Percentiles rank a stretch among this genome's conserved stretches.
These are phyloP conservation scores for Climacteris rufus DNA, from an alignment of 2,113 vertebrate species.

Conservation along the genomic window DNA sequence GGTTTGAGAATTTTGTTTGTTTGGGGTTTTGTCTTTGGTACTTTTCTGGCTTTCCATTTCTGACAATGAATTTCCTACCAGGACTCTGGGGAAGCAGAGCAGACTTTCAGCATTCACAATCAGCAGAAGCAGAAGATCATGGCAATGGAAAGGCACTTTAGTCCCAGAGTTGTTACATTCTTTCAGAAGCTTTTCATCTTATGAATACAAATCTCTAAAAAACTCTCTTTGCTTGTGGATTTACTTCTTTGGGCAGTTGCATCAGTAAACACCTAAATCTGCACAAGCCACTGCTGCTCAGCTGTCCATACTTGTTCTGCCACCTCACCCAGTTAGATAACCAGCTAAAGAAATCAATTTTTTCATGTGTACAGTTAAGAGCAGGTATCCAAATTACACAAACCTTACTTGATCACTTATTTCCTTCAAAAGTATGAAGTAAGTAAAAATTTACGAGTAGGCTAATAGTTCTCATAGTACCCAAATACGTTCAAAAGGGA, in stretches of 20 bases:
- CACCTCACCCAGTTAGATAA: neutral
- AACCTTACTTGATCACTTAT: neutral
- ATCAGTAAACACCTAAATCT: neutral
- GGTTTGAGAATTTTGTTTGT: slow-evolving; percentile 37
- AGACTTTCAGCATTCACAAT: slow-evolving; percentile 42
- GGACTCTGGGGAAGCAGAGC: neutral
- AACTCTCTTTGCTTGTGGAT: neutral
- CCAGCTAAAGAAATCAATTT: neutral
- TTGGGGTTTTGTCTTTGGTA: slow-evolving; percentile 23
- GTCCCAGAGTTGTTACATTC: slow-evolving; percentile 7
- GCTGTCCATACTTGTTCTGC: neutral
- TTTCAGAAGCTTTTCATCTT: slow-evolving; percentile 13
- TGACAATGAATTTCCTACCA: slow-evolving; percentile 24
- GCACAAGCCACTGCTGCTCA: neutral
- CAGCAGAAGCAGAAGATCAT: slow-evolving; percentile 20
- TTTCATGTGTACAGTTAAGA: neutral
- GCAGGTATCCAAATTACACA: neutral
- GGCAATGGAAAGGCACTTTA: slow-evolving; percentile 13
- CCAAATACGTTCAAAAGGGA: neutral
- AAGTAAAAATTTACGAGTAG: neutral
- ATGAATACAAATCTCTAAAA: slow-evolving; percentile 26
- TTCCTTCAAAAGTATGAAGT: neutral
- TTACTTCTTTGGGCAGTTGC: neutral
- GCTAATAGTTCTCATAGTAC: neutral
- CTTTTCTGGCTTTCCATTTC: slow-evolving; percentile 22